phyloP scores from a whole-genome alignment of 2,113 vertebrate species.

The Dipodomys merriami region DNA sequence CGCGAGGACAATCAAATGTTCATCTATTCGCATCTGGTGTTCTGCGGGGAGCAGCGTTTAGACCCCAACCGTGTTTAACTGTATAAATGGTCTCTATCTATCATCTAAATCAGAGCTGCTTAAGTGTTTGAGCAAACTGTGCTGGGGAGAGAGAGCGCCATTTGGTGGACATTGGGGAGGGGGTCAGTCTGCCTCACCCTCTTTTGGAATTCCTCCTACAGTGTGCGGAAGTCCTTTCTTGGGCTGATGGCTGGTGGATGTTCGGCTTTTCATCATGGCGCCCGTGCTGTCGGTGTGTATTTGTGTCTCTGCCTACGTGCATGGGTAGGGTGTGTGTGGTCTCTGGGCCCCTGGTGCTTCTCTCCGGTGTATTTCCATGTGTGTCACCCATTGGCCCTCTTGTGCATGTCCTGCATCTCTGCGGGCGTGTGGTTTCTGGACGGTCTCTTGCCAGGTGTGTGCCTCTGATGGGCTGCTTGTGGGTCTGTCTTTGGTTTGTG shows the following conservation, averaged over 20 bases:
- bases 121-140: conserved; percentile 79
- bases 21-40: conserved; percentile 87
- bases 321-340: background rate
- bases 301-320: accelerated
- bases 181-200: background rate
- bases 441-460: background rate
- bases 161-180: background rate
- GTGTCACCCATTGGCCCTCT: background rate
- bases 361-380: background rate
- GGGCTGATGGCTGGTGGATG: background rate
- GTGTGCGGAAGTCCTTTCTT: no score
- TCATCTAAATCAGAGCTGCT: conserved; percentile 88
- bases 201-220: background rate
- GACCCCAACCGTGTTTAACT: conserved; percentile 87
- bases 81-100: conserved; percentile 89
- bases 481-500: background rate
- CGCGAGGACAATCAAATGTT: conserved; percentile 87
- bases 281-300: background rate
- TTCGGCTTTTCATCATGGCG: background rate
- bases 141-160: conserved; percentile 76
- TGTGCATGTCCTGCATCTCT: background rate
- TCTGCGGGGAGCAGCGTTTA: conserved; percentile 86
- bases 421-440: background rate
- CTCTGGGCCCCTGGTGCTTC: background rate
- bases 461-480: background rate